Percentiles rank a stretch among this genome's conserved stretches.
These are phyloP conservation scores for Acanthopleura granulata DNA, from an alignment of 2,888 invertebrate genomes.

Conservation along the genomic window DNA sequence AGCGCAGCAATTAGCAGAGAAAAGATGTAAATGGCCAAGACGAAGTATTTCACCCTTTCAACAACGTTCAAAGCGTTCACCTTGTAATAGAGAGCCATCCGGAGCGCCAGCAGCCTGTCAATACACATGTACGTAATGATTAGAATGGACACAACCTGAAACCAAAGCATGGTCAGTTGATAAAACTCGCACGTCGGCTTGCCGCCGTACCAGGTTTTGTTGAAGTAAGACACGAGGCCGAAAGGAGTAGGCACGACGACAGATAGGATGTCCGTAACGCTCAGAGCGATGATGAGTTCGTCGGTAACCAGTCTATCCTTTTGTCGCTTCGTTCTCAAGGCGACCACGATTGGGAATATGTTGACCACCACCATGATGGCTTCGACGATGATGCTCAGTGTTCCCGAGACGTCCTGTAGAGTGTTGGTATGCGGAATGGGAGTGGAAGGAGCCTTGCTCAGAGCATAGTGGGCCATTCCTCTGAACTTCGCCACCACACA, in stretches of 20 bases:
- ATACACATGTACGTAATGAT: constrained; percentile 48
- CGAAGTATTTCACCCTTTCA: constrained; percentile 34
- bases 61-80: constrained; percentile 11
- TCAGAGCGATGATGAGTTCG: constrained; percentile 48
- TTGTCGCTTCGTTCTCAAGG: constrained; percentile 37
- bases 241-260: constrained; percentile 52
- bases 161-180: constrained; percentile 50
- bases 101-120: constrained; percentile 35
- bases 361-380: constrained; percentile 46
- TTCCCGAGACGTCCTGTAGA: constrained; percentile 39
- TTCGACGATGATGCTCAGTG: constrained; percentile 46
- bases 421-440: not conserved
- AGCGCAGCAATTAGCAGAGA: constrained; percentile 42
- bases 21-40: constrained; percentile 37
- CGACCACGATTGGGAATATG: constrained; percentile 45
- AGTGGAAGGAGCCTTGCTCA: not conserved
- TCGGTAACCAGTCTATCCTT: constrained; percentile 44
- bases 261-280: constrained; percentile 50
- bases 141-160: constrained; percentile 44
- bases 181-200: constrained; percentile 47
- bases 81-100: constrained; percentile 28
- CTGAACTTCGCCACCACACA: not conserved
- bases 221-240: constrained; percentile 49
- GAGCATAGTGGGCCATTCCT: not conserved
- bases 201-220: constrained; percentile 53